Percentiles rank a stretch among this genome's conserved stretches.
These are phyloP conservation scores for Halisarca cf. caerulea DNA, from an alignment of 37 sponge, comb jelly and placozoan species.

Conservation along the genomic window DNA sequence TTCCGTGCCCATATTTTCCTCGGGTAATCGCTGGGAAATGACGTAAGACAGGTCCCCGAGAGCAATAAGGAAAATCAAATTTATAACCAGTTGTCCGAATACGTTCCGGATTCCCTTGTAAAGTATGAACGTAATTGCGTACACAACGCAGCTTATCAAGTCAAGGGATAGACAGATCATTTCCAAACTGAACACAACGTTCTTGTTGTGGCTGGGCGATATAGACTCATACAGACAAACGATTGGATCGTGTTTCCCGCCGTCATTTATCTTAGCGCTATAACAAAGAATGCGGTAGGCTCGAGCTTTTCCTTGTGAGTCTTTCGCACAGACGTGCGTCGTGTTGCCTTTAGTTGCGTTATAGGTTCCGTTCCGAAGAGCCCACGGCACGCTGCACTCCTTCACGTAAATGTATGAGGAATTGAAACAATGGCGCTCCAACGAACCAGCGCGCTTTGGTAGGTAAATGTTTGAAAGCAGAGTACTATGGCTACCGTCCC, in stretches of 20 bases:
- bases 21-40: background rate
- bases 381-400: background rate
- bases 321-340: background rate
- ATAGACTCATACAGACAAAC: background rate
- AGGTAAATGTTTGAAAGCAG: no score
- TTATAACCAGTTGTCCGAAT: conserved; percentile 6
- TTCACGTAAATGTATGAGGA: background rate
- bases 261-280: background rate
- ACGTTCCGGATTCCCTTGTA: background rate
- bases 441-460: no score
- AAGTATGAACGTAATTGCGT: background rate
- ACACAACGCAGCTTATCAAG: background rate
- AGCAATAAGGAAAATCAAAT: background rate
- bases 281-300: background rate
- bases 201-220: background rate
- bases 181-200: background rate
- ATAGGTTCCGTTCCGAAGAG: background rate
- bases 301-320: background rate
- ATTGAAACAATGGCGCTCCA: no score
- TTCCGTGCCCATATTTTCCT: background rate
- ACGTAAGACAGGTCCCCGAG: conserved; percentile 15
- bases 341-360: background rate
- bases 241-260: background rate
- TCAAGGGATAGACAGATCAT: background rate
- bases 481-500: no score